Evolutionary conservation across 2,797 vertebrate species (phyloP).

Genomic region (Meriones psammophilus): DNA sequence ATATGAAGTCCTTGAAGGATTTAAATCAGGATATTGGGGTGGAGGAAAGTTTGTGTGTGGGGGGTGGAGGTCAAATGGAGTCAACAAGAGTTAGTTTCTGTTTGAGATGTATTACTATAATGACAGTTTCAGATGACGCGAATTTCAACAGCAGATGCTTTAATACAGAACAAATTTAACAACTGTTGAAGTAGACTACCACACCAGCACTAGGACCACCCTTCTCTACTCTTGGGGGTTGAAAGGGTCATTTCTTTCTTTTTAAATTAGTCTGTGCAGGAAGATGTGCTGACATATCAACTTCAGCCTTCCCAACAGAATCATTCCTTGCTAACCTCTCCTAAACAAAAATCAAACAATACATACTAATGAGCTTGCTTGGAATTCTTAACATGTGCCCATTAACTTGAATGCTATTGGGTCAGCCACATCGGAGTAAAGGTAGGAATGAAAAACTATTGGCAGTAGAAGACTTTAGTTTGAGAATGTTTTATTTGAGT

Average conservation of each 20-base stretch:
- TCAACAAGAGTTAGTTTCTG: not conserved
- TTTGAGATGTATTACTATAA: not conserved
- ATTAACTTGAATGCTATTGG: accelerated
- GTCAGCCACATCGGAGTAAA: not conserved
- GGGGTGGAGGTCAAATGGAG: not conserved
- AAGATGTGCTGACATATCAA: not conserved
- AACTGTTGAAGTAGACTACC: not conserved
- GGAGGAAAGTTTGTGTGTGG: not conserved
- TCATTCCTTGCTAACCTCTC: not conserved
- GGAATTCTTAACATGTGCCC: not conserved
- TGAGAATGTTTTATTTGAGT: not conserved
- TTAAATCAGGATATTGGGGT: not conserved
- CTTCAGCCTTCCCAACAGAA: not conserved
- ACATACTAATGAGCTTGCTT: not conserved
- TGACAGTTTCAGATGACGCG: not conserved
- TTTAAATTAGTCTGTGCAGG: not conserved
- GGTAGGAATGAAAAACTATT: not conserved
- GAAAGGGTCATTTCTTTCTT: not conserved
- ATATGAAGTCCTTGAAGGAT: not conserved
- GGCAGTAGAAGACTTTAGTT: not conserved
- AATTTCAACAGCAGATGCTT: not conserved
- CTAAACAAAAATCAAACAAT: not conserved
- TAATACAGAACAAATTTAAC: not conserved
- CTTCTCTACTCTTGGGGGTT: not conserved
- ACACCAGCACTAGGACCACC: not conserved